phyloP scores from a whole-genome alignment of 2,113 vertebrate species.

The Raphicerus campestris region DNA sequence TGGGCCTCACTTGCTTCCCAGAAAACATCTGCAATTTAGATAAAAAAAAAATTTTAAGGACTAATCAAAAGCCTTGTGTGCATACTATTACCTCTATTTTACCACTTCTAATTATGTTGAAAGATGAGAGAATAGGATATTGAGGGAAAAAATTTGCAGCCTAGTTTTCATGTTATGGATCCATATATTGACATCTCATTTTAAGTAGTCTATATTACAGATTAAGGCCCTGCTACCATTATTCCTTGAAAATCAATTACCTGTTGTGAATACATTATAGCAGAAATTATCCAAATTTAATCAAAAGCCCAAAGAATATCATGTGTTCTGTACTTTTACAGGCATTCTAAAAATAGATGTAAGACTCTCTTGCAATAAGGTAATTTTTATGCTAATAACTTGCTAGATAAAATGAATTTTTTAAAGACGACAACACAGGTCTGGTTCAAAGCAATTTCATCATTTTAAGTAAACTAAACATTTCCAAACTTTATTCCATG shows the following conservation, averaged over 20 bases:
- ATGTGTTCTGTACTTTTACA: neutral
- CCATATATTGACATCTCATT: neutral
- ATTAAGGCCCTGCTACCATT: neutral
- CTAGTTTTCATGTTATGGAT: neutral
- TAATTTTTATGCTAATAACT: neutral
- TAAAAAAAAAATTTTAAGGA: neutral
- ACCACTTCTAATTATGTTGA: neutral
- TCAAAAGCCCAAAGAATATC: neutral
- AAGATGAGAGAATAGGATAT: neutral
- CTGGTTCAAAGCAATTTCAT: slow-evolving; percentile 20
- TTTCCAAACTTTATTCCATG: slow-evolving; percentile 38
- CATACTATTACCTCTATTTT: neutral
- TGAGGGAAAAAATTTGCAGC: neutral
- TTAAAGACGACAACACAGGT: neutral
- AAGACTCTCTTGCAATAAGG: neutral
- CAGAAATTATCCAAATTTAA: slow-evolving; percentile 38
- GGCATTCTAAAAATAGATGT: neutral
- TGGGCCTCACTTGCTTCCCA: neutral
- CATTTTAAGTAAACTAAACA: slow-evolving; percentile 34
- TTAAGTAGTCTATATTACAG: slow-evolving; percentile 39
- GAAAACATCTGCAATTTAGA: slow-evolving; percentile 31
- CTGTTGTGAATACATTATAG: neutral
- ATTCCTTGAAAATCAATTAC: neutral
- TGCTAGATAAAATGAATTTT: neutral
- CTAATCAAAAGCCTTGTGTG: neutral